phyloP scores from a whole-genome alignment of 1,140 invertebrate genomes.

The Apis mellifera region Amel_HAv3.1 CM009934.2:5440501-5441000 shows the following conservation, averaged over 20 bases:
- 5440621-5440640: slow-evolving; percentile 90
- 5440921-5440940: slow-evolving; percentile 91
- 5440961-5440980: slow-evolving; percentile 92
- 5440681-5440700: slow-evolving; percentile 90
- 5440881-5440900: slow-evolving; percentile 89
- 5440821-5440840: slow-evolving; percentile 87
- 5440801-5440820: slow-evolving; percentile 93
- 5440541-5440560: slow-evolving; percentile 83
- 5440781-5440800: slow-evolving; percentile 88
- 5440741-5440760: too few relatives aligned
- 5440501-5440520: background rate
- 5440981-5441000: slow-evolving; percentile 88
- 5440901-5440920: slow-evolving; percentile 87
- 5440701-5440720: slow-evolving; percentile 91
- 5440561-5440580: slow-evolving; percentile 90
- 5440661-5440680: slow-evolving; percentile 94
- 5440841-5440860: slow-evolving; percentile 90
- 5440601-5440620: slow-evolving; percentile 93
- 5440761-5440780: background rate
- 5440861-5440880: slow-evolving; percentile 92
- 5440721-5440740: slow-evolving; percentile 82
- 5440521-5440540: background rate
- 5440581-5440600: slow-evolving; percentile 92
- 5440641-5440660: slow-evolving; percentile 94
- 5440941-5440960: slow-evolving; percentile 89